Evolutionary conservation across 53 echinoderm and acorn worm genomes (phyloP).

Genomic region (Zoroaster sp.): DNA sequence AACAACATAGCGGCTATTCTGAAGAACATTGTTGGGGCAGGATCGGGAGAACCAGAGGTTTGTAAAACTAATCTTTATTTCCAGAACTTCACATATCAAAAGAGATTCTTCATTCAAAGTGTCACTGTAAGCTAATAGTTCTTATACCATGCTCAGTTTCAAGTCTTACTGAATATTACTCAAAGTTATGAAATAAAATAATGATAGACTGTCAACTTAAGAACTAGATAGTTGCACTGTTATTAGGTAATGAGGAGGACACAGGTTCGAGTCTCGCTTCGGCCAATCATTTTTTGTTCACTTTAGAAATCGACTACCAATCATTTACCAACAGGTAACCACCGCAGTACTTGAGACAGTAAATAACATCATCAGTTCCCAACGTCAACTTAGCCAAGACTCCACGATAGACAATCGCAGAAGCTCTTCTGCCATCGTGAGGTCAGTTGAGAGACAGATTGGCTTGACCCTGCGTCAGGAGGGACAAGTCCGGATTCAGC

Average conservation of each 20-base stretch:
- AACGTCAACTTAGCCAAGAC: too few relatives aligned
- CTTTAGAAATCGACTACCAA: background rate
- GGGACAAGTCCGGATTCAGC: background rate
- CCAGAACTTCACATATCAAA: too few relatives aligned
- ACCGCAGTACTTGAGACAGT: constrained; percentile 4
- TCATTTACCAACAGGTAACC: background rate
- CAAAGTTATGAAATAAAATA: background rate
- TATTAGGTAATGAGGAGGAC: too few relatives aligned
- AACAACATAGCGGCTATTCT: constrained; percentile 32
- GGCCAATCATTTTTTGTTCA: too few relatives aligned
- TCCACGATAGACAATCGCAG: background rate
- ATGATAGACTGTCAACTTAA: too few relatives aligned
- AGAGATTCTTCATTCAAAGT: too few relatives aligned
- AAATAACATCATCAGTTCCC: background rate
- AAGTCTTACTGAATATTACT: background rate
- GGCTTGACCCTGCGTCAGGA: background rate
- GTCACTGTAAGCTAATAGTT: too few relatives aligned
- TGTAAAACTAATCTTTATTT: background rate
- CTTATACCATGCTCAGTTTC: too few relatives aligned
- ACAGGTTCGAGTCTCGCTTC: too few relatives aligned
- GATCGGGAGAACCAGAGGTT: constrained; percentile 31
- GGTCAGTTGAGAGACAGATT: constrained; percentile 13
- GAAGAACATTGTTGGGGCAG: constrained; percentile 38
- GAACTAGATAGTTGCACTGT: too few relatives aligned
- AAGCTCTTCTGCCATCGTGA: constrained; percentile 11